Percentiles rank a stretch among this genome's conserved stretches.
phyloP scores from a whole-genome alignment of 2,888 invertebrate species.

The Danaus chrysippus region DNA sequence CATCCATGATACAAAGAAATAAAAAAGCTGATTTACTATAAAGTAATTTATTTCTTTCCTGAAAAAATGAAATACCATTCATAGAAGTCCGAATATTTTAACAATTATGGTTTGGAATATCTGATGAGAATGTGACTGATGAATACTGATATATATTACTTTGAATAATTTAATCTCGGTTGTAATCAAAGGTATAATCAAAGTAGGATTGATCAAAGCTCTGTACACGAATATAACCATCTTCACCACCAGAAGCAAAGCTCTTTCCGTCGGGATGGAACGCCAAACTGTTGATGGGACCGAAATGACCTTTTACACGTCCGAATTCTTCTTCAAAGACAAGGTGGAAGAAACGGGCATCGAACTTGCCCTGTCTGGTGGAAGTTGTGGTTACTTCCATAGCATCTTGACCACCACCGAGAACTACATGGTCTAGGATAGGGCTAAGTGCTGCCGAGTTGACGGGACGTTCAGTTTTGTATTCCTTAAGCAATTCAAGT shows the following conservation, averaged over 20 bases:
- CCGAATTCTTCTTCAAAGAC: slow-evolving; percentile 98
- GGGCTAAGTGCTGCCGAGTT: slow-evolving; percentile 99
- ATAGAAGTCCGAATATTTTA: too few species aligned
- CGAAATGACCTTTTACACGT: slow-evolving; percentile 99
- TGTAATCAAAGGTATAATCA: slow-evolving; percentile 95
- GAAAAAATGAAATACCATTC: too few species aligned
- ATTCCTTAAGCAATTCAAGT: slow-evolving; percentile 93
- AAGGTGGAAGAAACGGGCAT: slow-evolving; percentile 95
- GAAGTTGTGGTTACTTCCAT: slow-evolving; percentile 99
- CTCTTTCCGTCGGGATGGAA: slow-evolving; percentile 99
- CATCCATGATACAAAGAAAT: too few species aligned
- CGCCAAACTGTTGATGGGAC: slow-evolving; percentile 98
- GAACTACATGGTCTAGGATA: slow-evolving; percentile 95
- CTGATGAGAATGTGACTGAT: too few species aligned
- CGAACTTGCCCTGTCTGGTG: slow-evolving; percentile 96
- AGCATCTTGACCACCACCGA: slow-evolving; percentile 99
- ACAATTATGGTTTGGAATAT: too few species aligned
- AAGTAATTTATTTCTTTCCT: too few species aligned
- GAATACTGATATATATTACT: not conserved
- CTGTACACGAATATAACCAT: slow-evolving; percentile 98
- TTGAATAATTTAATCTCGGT: slow-evolving; percentile 59
- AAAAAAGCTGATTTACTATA: too few species aligned
- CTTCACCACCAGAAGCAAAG: slow-evolving; percentile 98
- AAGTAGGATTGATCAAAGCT: slow-evolving; percentile 97
- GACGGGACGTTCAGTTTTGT: slow-evolving; percentile 98